A percentile compares a stretch with the other conserved stretches of the same genome.
These are phyloP conservation scores for Eristalinus aeneus DNA, from an alignment of 2,888 invertebrate genomes.

Conservation along the genomic window DNA sequence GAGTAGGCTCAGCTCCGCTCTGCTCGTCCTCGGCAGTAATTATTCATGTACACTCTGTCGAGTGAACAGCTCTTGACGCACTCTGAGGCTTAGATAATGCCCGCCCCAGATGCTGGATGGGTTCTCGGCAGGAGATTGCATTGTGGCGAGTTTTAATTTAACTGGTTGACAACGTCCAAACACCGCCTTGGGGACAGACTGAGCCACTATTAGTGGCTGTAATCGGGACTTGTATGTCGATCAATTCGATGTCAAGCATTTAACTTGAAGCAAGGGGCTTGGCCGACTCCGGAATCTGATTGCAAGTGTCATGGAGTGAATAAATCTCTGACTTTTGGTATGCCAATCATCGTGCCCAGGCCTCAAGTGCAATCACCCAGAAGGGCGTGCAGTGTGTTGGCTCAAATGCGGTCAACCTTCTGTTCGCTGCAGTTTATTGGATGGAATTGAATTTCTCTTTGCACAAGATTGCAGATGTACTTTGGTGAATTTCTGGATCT, in stretches of 20 bases:
- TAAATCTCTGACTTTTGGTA: neutral
- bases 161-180: neutral
- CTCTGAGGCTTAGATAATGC: neutral
- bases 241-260: slow-evolving; percentile 4
- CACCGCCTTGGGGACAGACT: too few species aligned
- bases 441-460: too few species aligned
- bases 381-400: neutral
- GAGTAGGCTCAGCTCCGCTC: neutral
- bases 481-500: too few species aligned
- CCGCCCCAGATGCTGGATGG: neutral
- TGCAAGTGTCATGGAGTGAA: neutral
- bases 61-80: neutral
- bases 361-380: neutral
- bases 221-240: slow-evolving; percentile 1
- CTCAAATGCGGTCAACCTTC: too few species aligned
- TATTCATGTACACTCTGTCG: neutral
- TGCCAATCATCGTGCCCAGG: neutral
- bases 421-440: too few species aligned
- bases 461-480: too few species aligned
- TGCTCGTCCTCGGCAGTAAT: neutral
- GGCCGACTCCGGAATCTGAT: neutral
- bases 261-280: neutral
- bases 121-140: neutral
- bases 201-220: neutral
- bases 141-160: slow-evolving; percentile 2